Percentiles rank a stretch among this genome's conserved stretches.
These are phyloP conservation scores for Bathybates hornii DNA, from an alignment of 2,113 vertebrate genomes.

Conservation along the genomic window DNA sequence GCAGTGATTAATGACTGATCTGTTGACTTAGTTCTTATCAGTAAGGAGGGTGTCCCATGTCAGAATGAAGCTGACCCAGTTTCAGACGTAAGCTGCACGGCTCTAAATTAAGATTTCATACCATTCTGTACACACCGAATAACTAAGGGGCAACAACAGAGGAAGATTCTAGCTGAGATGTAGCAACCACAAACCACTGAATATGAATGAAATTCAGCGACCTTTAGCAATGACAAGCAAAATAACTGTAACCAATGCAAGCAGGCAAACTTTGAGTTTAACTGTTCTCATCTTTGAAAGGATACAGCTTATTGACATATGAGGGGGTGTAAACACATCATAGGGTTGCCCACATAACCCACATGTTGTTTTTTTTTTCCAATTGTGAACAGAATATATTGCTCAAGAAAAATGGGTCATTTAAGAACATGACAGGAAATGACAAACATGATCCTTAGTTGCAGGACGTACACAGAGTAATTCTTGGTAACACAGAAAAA, in stretches of 20 bases:
- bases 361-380: background rate
- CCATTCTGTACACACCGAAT: background rate
- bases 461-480: background rate
- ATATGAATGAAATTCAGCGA: background rate
- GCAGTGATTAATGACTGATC: background rate
- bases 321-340: background rate
- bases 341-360: background rate
- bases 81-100: background rate
- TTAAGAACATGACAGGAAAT: background rate
- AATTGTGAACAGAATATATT: background rate
- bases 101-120: background rate
- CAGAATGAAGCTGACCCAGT: background rate
- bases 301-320: background rate
- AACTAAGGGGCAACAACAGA: background rate
- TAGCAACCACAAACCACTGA: background rate
- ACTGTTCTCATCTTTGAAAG: background rate
- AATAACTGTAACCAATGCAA: background rate
- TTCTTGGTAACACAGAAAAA: background rate
- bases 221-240: background rate
- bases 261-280: background rate
- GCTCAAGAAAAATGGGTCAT: background rate
- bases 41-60: background rate
- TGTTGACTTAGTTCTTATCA: conserved; percentile 5
- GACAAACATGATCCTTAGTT: background rate
- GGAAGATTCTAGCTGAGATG: background rate